Base-by-base conservation (phyloP, 2,797 vertebrate species). In the Malurus splendens region DNA sequence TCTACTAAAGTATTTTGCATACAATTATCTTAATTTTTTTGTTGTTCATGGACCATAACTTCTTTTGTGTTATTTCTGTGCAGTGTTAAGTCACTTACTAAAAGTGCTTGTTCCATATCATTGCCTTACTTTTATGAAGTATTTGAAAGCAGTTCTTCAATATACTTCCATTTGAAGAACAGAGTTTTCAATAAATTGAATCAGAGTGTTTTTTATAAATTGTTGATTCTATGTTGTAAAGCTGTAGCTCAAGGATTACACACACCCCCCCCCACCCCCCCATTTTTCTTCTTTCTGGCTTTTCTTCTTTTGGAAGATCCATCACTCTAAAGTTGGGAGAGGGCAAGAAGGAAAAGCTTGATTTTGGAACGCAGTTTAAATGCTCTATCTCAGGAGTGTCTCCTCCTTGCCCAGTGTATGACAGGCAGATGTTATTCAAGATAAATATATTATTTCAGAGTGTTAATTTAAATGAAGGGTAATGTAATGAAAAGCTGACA, bases 231-330 rank as follows among this genome's bases (percentile, higher is more conserved):
- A 6, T 33, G 6, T 72, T 52, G 39, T 45, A 54, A 67, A 33
- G 17, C 60, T 71, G 10, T 41, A 67, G 39, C 7, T 64, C 27
- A 74, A 62, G 27, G 32, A n/a, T 60, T 85, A 78, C 44, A 20
- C 33, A 9, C 33, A 9, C 1, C 1, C 1, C 2, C 3, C 1
- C 3, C 0, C n/a, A 10, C 1, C 1, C 2, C 2, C 3, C 1
- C 3, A 0, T 9, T 76, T 68, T 59, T 27, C 44, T 72, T 74
- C 8, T 39, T 87, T 72, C 83, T 48, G 22, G 5, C 36, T 33
- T 65, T 78, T 80, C 55, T 67, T 81, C 48, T 91, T 85, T 73
- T 87, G 39, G 52, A 30, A 60, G 30, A 17, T 54, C 10, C 18
- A 14, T 39, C 41, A 47, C 24, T 51, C 44, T 70, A n/a, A 88